phyloP scores from a whole-genome alignment of 2,888 invertebrate species.

The Candidula unifasciata region DNA sequence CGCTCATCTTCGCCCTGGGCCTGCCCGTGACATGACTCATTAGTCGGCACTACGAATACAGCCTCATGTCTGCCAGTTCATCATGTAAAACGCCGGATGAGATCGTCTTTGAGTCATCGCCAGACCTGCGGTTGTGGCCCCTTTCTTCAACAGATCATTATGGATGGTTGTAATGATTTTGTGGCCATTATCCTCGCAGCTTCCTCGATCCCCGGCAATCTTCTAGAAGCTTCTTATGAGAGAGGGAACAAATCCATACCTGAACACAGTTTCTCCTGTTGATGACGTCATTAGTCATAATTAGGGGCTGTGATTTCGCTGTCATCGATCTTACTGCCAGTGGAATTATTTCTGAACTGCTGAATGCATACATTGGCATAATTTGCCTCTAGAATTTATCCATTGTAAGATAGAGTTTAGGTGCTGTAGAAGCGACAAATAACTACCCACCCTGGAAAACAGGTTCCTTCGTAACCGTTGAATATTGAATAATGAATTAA shows the following conservation, averaged over 20 bases:
- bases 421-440: too few relatives aligned
- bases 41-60: background rate
- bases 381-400: too few relatives aligned
- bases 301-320: background rate
- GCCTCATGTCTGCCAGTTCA: background rate
- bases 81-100: conserved; percentile 14
- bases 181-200: conserved; percentile 25
- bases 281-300: conserved; percentile 26
- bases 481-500: too few relatives aligned
- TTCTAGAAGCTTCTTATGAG: conserved; percentile 18
- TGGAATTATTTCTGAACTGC: too few relatives aligned
- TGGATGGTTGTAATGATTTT: conserved; percentile 38
- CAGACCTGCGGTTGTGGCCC: conserved; percentile 18
- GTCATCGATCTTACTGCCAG: background rate
- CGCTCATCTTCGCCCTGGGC: background rate
- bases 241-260: conserved; percentile 17
- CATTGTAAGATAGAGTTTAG: too few relatives aligned
- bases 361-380: too few relatives aligned
- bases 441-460: too few relatives aligned
- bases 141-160: conserved; percentile 30
- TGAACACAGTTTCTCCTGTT: background rate
- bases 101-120: conserved; percentile 28
- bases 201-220: conserved; percentile 10
- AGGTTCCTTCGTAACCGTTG: too few relatives aligned
- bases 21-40: conserved; percentile 16